Evolutionary conservation across 2,113 vertebrate species (phyloP), one percentile per base, ranked within the genome.

Genomic region (Hipposideros armiger): DNA sequence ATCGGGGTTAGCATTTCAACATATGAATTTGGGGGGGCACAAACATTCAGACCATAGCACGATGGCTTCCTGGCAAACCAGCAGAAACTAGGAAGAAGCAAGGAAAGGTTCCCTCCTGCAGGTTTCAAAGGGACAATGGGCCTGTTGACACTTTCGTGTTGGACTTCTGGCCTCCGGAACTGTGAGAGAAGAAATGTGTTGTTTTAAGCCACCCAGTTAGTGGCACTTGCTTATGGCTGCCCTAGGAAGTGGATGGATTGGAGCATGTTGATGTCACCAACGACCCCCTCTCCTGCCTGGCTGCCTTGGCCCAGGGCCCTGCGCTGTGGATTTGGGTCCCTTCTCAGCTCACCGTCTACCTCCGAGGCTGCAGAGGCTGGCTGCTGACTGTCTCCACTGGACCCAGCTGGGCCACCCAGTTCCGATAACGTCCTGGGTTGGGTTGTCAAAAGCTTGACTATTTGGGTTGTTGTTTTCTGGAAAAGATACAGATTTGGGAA

Each of bases 141-240:
- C 16, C 4, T 5, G 5, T 2, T 2, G 36, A 5, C 58, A 54
- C 28, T 73, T 73, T 45, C 66, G 32, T 26, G 70, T n/a, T 42
- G 22, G 40, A 20, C 28, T 32, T 40, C 2, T 10, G 10, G 60
- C 66, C 26, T 36, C 40, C 17, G 11, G 66, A 67, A 8, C 56
- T 1, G 4, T 4, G 66, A n/a, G n/a, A 66, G 47, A 73, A 36
- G 47, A 73, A 36, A 8, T 47, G 11, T 32, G 66, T 7, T 24
- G 11, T 45, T 9, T 56, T 0, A 32, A 19, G 42, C 24, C 15
- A 0, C 20, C 16, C 40, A 0, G 3, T 7, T 13, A 5, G 40
- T 0, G 16, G 42, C 1, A 1, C 26, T 30, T 60, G 1, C 14
- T 4, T 17, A 0, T 2, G 0, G 26, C 13, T 4, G n/a, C 9